phyloP scores from a whole-genome alignment of 1,140 invertebrate species.

The Centruroides vittatus region DNA sequence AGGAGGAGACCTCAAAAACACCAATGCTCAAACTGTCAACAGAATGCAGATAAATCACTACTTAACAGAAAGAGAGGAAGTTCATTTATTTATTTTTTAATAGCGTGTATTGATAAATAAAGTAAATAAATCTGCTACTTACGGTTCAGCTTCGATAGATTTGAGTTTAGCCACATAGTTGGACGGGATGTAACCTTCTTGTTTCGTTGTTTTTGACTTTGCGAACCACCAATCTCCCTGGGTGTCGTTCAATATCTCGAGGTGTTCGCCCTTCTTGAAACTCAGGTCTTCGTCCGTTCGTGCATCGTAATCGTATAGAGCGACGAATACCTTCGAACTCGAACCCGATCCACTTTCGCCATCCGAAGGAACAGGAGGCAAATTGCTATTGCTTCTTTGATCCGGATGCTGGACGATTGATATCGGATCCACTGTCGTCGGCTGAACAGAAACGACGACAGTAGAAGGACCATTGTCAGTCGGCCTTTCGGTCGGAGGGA shows the following conservation, averaged over 20 bases:
- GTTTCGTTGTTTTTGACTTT: slow-evolving; percentile 80
- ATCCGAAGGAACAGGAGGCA: slow-evolving; percentile 9
- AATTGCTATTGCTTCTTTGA: neutral
- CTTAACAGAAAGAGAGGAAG: too few species aligned
- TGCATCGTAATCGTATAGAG: slow-evolving; percentile 97
- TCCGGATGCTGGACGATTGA: too few species aligned
- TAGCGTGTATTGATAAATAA: neutral
- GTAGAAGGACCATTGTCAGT: slow-evolving; percentile 11
- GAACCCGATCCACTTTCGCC: slow-evolving; percentile 5
- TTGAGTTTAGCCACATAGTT: slow-evolving; percentile 99
- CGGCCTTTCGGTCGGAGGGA: slow-evolving; percentile 2
- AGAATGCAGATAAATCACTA: too few species aligned
- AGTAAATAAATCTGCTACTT: slow-evolving; percentile 38
- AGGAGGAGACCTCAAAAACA: too few species aligned
- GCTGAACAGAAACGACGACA: slow-evolving; percentile 4
- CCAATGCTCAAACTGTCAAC: too few species aligned
- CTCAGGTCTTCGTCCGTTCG: slow-evolving; percentile 96
- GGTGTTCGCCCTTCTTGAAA: slow-evolving; percentile 95
- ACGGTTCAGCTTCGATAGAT: slow-evolving; percentile 99
- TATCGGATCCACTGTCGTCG: too few species aligned
- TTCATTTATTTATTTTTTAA: neutral
- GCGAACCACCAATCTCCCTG: slow-evolving; percentile 99
- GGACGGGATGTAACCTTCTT: slow-evolving; percentile 98
- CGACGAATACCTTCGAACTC: slow-evolving; percentile 64
- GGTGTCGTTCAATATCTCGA: slow-evolving; percentile 97